These are phyloP conservation scores for Aphis craccivora DNA, from an alignment of 1,140 invertebrate genomes.

Conservation along the genomic window DNA sequence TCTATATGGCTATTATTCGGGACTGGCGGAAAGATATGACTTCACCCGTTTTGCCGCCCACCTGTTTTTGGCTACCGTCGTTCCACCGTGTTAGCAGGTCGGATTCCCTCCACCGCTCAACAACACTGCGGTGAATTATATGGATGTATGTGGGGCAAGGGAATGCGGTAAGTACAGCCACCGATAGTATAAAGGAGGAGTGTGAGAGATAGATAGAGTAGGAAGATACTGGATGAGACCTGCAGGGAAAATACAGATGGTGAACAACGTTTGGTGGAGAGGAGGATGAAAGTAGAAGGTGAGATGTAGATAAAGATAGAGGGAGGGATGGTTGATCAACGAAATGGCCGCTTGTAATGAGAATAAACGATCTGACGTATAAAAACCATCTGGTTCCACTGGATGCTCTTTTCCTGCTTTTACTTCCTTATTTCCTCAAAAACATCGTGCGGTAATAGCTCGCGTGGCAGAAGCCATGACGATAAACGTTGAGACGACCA, in stretches of 20 bases:
- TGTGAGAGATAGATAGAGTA: not conserved
- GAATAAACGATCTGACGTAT: conserved; percentile 55
- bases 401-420: not conserved
- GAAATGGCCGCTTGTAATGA: conserved; percentile 55
- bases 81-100: not conserved
- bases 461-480: not conserved
- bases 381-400: conserved; percentile 54
- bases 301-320: conserved; percentile 3
- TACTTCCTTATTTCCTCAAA: not conserved
- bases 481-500: not conserved
- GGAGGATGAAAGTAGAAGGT: too few species aligned
- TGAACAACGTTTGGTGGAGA: too few species aligned
- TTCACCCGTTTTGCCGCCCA: not conserved
- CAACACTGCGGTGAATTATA: not conserved
- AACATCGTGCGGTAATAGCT: conserved; percentile 3
- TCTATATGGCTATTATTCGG: not conserved
- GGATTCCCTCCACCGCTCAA: not conserved
- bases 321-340: conserved; percentile 35
- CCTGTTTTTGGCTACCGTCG: not conserved
- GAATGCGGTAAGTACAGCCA: not conserved
- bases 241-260: not conserved
- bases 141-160: not conserved
- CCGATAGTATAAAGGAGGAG: not conserved
- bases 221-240: not conserved
- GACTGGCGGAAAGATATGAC: not conserved